These are phyloP conservation scores for Netelia fuscicornis DNA, from an alignment of 2,888 invertebrate species.

Conservation along the genomic window DNA sequence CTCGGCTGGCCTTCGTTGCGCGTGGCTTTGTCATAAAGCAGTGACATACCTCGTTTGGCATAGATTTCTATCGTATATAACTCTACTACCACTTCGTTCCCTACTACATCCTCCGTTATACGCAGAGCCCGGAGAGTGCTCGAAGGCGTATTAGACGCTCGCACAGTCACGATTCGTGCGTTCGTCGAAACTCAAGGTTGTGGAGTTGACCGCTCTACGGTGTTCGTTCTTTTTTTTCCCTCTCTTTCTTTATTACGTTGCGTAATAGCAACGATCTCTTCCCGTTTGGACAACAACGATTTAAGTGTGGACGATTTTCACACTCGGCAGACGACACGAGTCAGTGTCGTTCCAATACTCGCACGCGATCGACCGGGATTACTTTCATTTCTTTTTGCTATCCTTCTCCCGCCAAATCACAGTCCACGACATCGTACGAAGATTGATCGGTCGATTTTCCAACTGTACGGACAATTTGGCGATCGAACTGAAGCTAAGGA, in stretches of 20 bases:
- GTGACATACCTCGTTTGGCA: conserved; percentile 2
- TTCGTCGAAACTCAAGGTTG: conserved; percentile 45
- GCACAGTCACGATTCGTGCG: conserved; percentile 46
- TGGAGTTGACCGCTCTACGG: conserved; percentile 26
- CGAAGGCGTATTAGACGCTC: conserved; percentile 14
- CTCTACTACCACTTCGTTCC: not conserved
- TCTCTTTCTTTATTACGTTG: conserved; percentile 1
- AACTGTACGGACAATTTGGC: not conserved
- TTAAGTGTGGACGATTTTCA: conserved; percentile 46
- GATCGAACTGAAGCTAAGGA: not conserved
- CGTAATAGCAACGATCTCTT: conserved; percentile 38
- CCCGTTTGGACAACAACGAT: conserved; percentile 13
- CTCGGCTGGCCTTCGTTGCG: not conserved
- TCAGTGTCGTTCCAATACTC: conserved; percentile 47
- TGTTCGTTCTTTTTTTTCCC: not conserved
- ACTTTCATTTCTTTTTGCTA: not conserved
- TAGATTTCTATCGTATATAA: conserved; percentile 26
- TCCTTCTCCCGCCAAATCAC: not conserved
- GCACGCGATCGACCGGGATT: conserved; percentile 26
- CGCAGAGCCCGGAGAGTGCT: not conserved
- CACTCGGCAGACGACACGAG: conserved; percentile 4
- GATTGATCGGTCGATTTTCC: not conserved
- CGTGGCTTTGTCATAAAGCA: not conserved
- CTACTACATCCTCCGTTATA: not conserved
- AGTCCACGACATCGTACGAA: not conserved